A percentile compares a stretch with the other conserved stretches of the same genome.
These are phyloP conservation scores for Cranoglanis bouderius DNA, from an alignment of 2,113 vertebrate species.

Conservation along the genomic window DNA sequence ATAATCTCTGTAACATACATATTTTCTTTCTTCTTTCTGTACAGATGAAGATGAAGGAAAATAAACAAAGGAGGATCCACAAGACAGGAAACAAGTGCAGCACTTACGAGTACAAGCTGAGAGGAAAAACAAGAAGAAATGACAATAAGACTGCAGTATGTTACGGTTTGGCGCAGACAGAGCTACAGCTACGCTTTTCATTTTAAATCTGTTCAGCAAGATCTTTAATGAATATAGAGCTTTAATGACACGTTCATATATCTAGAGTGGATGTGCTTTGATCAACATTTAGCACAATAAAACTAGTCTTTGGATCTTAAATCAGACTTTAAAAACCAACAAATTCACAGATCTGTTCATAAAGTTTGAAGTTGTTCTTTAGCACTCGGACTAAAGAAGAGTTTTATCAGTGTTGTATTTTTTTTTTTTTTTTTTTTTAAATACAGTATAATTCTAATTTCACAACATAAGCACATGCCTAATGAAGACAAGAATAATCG, in stretches of 20 bases:
- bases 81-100: not conserved
- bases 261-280: not conserved
- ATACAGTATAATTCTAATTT: not conserved
- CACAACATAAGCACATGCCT: not conserved
- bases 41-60: not conserved
- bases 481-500: not conserved
- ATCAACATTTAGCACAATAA: not conserved
- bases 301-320: not conserved
- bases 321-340: not conserved
- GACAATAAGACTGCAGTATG: not conserved
- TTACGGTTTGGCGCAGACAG: not conserved
- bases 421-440: too few species aligned
- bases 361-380: not conserved
- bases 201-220: not conserved
- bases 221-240: not conserved
- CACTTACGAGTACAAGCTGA: not conserved
- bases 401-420: not conserved
- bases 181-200: not conserved
- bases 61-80: not conserved
- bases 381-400: not conserved
- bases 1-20: not conserved
- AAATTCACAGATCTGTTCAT: not conserved
- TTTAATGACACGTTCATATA: not conserved
- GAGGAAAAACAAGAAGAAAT: not conserved
- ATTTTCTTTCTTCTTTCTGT: not conserved